phyloP scores from a whole-genome alignment of 2,888 invertebrate genomes.

The Leucophenga maculata region DNA sequence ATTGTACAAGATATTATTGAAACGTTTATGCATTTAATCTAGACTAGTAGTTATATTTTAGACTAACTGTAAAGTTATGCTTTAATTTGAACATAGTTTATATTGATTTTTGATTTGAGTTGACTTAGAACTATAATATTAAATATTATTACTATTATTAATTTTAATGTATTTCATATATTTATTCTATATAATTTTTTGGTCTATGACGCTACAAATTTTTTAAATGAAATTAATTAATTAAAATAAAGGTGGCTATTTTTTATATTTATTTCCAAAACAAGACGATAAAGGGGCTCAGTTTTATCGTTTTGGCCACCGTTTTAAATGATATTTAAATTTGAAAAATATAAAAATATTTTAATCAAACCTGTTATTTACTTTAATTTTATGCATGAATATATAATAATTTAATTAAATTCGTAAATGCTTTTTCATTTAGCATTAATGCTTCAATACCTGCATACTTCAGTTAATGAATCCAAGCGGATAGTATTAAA shows the following conservation, averaged over 20 bases:
- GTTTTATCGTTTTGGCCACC: slow-evolving; percentile 65
- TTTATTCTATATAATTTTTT: too few species aligned
- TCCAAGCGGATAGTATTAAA: too few species aligned
- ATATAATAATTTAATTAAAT: too few species aligned
- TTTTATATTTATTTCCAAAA: slow-evolving; percentile 24
- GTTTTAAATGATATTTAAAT: slow-evolving; percentile 33
- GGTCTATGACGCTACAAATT: neutral
- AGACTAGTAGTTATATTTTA: slow-evolving; percentile 24
- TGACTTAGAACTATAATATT: neutral
- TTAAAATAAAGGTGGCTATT: slow-evolving; percentile 27
- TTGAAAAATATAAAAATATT: slow-evolving; percentile 10
- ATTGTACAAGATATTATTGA: too few species aligned
- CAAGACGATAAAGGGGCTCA: slow-evolving; percentile 71
- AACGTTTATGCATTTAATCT: slow-evolving; percentile 6
- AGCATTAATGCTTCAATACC: too few species aligned
- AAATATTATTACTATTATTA: neutral
- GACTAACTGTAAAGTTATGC: slow-evolving; percentile 29
- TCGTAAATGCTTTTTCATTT: too few species aligned
- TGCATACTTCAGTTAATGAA: too few species aligned
- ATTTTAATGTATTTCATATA: neutral
- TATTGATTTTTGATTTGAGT: slow-evolving; percentile 21
- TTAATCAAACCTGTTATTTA: neutral
- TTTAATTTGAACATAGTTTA: slow-evolving; percentile 38
- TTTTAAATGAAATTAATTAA: neutral
- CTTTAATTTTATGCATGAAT: neutral